These are phyloP conservation scores for Cynopterus brachyotis DNA, from an alignment of 2,113 vertebrate genomes.

Conservation along the genomic window DNA sequence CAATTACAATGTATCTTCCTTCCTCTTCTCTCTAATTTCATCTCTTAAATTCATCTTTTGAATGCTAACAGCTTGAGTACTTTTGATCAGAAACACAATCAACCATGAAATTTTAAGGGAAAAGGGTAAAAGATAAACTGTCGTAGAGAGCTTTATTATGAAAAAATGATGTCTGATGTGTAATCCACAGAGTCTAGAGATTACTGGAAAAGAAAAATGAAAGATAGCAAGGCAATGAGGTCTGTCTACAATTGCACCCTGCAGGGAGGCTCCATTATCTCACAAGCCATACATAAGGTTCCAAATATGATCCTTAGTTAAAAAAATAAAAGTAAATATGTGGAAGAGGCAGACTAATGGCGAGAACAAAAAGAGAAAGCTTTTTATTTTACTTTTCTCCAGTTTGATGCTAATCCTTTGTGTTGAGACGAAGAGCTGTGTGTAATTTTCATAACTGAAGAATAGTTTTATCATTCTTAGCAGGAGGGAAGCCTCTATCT, in stretches of 20 bases:
- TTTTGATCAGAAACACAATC: constrained; percentile 64
- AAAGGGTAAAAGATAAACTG: constrained; percentile 47
- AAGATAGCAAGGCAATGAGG: background rate
- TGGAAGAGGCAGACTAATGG: background rate
- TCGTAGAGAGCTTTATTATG: constrained; percentile 40
- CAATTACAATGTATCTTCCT: constrained; percentile 58
- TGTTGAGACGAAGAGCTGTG: background rate
- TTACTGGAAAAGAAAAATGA: constrained; percentile 1
- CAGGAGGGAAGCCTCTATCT: background rate
- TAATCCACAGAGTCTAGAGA: constrained; percentile 7
- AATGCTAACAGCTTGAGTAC: constrained; percentile 54
- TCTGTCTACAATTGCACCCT: background rate
- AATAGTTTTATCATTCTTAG: background rate
- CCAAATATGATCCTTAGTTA: background rate
- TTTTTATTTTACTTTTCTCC: background rate
- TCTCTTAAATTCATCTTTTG: constrained; percentile 65
- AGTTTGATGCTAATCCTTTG: background rate
- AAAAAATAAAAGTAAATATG: background rate
- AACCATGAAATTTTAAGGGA: constrained; percentile 14
- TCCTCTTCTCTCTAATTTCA: constrained; percentile 59
- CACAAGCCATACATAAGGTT: background rate
- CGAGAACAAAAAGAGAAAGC: background rate
- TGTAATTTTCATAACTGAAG: constrained; percentile 31
- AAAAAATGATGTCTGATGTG: constrained; percentile 30
- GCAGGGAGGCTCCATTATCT: background rate